A percentile compares a stretch with the other conserved stretches of the same genome.
Evolutionary conservation across 2,888 invertebrate genomes (phyloP).

Genomic region (Tortrix viridana): DNA sequence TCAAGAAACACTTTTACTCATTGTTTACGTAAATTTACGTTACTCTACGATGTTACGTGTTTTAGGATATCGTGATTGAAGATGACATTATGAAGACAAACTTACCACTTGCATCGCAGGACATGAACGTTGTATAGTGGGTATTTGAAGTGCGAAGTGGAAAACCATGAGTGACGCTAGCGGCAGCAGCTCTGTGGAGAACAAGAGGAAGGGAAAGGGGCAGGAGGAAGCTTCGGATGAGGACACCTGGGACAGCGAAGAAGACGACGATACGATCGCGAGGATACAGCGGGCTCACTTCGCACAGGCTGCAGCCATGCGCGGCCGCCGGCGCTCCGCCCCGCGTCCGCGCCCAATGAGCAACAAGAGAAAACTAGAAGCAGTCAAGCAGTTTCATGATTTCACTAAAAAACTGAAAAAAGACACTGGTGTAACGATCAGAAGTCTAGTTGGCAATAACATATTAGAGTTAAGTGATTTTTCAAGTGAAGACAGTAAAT

Average conservation of each 20-base stretch:
- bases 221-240: constrained; percentile 71
- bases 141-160: constrained; percentile 36
- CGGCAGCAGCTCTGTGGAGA: constrained; percentile 60
- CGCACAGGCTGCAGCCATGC: constrained; percentile 77
- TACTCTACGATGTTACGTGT: constrained; percentile 12
- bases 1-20: not conserved
- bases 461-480: constrained; percentile 78
- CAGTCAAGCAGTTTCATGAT: constrained; percentile 78
- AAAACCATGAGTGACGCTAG: constrained; percentile 67
- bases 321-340: constrained; percentile 64
- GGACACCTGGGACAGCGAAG: constrained; percentile 73
- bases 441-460: constrained; percentile 78
- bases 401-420: constrained; percentile 81
- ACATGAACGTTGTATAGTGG: constrained; percentile 27
- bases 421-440: constrained; percentile 79
- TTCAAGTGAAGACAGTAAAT: constrained; percentile 74
- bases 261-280: constrained; percentile 78
- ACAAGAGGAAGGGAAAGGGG: constrained; percentile 61
- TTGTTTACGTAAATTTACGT: constrained; percentile 4
- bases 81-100: constrained; percentile 26
- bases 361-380: constrained; percentile 80
- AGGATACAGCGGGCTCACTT: constrained; percentile 78
- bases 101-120: constrained; percentile 23
- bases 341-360: constrained; percentile 73
- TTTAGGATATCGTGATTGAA: constrained; percentile 26